These are phyloP conservation scores for Sphenodon punctatus DNA, from an alignment of 2,797 vertebrate species.

Conservation along the genomic window DNA sequence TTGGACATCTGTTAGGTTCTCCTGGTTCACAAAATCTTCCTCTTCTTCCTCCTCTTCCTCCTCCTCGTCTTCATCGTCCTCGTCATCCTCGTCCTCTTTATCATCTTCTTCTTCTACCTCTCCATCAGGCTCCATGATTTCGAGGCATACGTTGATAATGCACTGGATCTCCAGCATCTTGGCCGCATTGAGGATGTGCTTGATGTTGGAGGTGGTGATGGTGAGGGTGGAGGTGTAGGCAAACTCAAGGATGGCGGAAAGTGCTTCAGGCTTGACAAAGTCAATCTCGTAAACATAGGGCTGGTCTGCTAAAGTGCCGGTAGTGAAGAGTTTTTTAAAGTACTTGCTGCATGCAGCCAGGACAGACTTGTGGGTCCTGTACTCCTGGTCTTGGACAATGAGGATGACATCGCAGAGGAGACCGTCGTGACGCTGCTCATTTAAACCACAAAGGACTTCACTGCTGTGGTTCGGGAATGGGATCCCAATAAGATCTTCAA, in stretches of 20 bases:
- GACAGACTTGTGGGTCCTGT: slow-evolving; percentile 92
- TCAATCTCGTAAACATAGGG: slow-evolving; percentile 95
- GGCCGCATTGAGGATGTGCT: slow-evolving; percentile 93
- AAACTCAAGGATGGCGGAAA: slow-evolving; percentile 97
- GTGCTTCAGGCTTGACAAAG: slow-evolving; percentile 93
- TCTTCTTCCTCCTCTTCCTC: slow-evolving; percentile 84
- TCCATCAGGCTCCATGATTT: slow-evolving; percentile 91
- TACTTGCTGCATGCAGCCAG: slow-evolving; percentile 98
- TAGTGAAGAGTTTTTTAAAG: slow-evolving; percentile 98
- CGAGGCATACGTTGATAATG: slow-evolving; percentile 94
- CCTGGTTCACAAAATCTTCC: slow-evolving; percentile 83
- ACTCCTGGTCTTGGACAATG: slow-evolving; percentile 94
- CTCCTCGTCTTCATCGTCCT: slow-evolving; percentile 85
- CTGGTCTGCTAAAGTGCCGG: slow-evolving; percentile 81
- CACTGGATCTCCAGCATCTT: slow-evolving; percentile 96
- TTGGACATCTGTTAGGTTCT: slow-evolving; percentile 80
- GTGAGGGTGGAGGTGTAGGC: slow-evolving; percentile 98
- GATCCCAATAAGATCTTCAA: slow-evolving; percentile 96
- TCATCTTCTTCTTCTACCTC: slow-evolving; percentile 77
- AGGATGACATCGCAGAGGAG: slow-evolving; percentile 96
- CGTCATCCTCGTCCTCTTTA: slow-evolving; percentile 80
- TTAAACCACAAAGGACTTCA: slow-evolving; percentile 93
- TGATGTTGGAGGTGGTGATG: slow-evolving; percentile 92
- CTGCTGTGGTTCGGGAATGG: slow-evolving; percentile 99
- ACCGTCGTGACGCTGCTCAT: slow-evolving; percentile 92